Base-by-base conservation (phyloP, 2,113 vertebrate genomes). In the Antennarius striatus region DNA sequence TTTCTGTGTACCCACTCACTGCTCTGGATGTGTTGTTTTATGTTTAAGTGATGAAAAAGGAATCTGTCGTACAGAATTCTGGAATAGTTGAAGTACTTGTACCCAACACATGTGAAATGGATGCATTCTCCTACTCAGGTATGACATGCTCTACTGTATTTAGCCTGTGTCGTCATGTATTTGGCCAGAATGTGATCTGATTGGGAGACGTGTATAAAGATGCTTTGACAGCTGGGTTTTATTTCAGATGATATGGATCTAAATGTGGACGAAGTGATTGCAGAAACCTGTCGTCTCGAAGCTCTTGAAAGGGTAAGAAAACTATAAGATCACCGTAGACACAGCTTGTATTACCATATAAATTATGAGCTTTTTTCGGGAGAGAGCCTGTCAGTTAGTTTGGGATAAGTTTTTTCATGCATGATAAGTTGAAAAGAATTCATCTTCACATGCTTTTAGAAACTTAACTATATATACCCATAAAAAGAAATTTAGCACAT, bases 211-310 rank as follows among this genome's bases (percentile, higher is more conserved):
- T 9, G 51, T 10, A 51, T 65, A 8, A 40, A 40, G 5, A 3
- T n/a, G 36, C 8, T 30, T 9, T 53, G 32, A 50, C 55, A 30
- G 28, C 40, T 46, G n/a, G 11, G 10, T 75, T 0, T 66, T 0
- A 0, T 78, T 83, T 79, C 72, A 91, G 88, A 77, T 6, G 39
- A 71, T 29, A 56, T n/a, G 11, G 36, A 48, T 45, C 45, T 66
- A 4, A 61, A 57, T 10, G 11, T 48, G 6, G 85, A 74, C 6
- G 81, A 77, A 30, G 87, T 92, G 1, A 88, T 98, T 10, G 91
- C 94, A 80, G 96, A 98, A 90, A 99, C 95, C 4, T 95, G 96
- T 79, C 89, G 66, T 47, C 75, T 96, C 58, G 85, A 90, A 56
- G 68, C 89, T 80, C 64, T 70, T 69, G 88, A 90, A 16, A 90